phyloP scores from a whole-genome alignment of 2,797 vertebrate species.

The Karalla daura region DNA sequence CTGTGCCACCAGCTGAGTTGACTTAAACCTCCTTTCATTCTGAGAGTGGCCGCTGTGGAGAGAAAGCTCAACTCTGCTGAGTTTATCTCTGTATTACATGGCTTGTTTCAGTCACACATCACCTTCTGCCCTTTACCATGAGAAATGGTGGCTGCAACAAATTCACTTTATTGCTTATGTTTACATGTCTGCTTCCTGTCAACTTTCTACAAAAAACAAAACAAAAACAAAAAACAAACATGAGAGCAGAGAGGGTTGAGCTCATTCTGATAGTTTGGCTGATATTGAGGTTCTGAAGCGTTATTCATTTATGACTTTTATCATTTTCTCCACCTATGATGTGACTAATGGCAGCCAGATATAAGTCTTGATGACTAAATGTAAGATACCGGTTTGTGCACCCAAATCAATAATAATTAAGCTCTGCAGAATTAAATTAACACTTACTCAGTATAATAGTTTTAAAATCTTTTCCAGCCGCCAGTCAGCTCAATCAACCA shows the following conservation, averaged over 20 bases:
- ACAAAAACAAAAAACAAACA: not conserved
- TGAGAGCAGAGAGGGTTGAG: not conserved
- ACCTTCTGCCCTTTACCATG: slow-evolving; percentile 30
- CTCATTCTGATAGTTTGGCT: not conserved
- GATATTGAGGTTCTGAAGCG: not conserved
- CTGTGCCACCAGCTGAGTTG: slow-evolving; percentile 63
- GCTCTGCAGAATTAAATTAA: too few relatives aligned
- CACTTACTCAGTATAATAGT: too few relatives aligned
- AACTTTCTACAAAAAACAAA: not conserved
- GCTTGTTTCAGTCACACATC: slow-evolving; percentile 65
- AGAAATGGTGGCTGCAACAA: slow-evolving; percentile 60
- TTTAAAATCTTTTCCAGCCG: too few relatives aligned
- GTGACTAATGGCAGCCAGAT: not conserved
- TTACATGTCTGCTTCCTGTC: slow-evolving; percentile 1
- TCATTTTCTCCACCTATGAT: not conserved
- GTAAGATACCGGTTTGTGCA: too few relatives aligned
- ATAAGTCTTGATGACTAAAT: too few relatives aligned
- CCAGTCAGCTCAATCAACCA: not conserved
- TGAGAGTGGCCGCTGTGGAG: slow-evolving; percentile 20
- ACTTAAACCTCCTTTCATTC: slow-evolving; percentile 60
- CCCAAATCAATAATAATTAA: too few relatives aligned
- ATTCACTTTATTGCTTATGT: too few relatives aligned
- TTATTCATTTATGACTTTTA: not conserved
- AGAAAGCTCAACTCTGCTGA: slow-evolving; percentile 41
- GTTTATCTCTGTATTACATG: slow-evolving; percentile 60